Percentiles rank a stretch among this genome's conserved stretches.
Evolutionary conservation across 1,140 invertebrate genomes (phyloP).

Genomic region (Drosophila lowei): DNA sequence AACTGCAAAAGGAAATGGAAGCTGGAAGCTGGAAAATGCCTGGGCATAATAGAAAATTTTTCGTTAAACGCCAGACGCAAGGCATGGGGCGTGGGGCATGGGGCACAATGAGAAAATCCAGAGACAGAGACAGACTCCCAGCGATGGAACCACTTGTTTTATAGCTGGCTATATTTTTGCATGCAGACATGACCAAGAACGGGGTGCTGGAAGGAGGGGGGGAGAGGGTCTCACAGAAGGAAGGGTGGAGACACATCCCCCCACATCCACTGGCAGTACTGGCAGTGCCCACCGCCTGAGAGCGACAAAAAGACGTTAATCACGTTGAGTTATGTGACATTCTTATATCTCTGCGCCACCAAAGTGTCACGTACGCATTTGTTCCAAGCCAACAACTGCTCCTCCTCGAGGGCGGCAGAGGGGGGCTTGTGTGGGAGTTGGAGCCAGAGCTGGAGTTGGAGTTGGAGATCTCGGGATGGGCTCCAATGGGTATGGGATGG

Average conservation of each 20-base stretch:
- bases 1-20: background rate
- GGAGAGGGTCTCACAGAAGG: background rate
- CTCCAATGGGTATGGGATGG: slow-evolving; percentile 5
- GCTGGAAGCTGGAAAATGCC: slow-evolving; percentile 15
- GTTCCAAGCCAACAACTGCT: slow-evolving; percentile 56
- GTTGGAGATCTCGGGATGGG: background rate
- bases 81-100: background rate
- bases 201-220: too few species aligned
- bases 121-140: slow-evolving; percentile 24
- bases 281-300: slow-evolving; percentile 16
- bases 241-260: slow-evolving; percentile 1
- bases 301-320: slow-evolving; percentile 76
- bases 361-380: slow-evolving; percentile 81
- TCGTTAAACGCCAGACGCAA: slow-evolving; percentile 29
- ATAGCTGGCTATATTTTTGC: slow-evolving; percentile 71
- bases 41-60: slow-evolving; percentile 25
- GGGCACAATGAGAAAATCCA: slow-evolving; percentile 26
- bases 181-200: slow-evolving; percentile 29
- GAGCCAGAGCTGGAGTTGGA: background rate
- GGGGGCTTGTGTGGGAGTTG: slow-evolving; percentile 9
- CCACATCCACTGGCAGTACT: background rate
- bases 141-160: slow-evolving; percentile 64
- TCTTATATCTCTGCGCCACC: slow-evolving; percentile 80
- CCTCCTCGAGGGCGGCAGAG: background rate
- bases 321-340: slow-evolving; percentile 79